Evolutionary conservation across 2,888 invertebrate species (phyloP).

Genomic region (Pheosia gnoma): DNA sequence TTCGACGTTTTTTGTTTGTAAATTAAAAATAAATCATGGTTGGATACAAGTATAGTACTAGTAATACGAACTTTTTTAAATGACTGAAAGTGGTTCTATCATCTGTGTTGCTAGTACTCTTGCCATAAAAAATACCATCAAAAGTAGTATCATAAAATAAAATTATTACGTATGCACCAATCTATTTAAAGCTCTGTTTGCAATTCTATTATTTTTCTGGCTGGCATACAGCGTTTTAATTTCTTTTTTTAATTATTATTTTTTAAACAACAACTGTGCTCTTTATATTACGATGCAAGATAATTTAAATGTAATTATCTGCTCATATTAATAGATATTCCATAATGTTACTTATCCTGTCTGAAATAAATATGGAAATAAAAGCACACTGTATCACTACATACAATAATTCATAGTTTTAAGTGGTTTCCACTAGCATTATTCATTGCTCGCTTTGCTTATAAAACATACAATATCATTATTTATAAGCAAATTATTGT

Average conservation of each 20-base stretch:
- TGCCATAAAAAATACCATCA: background rate
- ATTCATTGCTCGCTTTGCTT: constrained; percentile 31
- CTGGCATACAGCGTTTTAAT: constrained; percentile 21
- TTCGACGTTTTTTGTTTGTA: too few species aligned
- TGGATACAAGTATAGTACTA: too few species aligned
- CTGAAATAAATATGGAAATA: background rate
- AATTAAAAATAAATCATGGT: too few species aligned
- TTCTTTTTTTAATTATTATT: background rate
- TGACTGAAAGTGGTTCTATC: too few species aligned
- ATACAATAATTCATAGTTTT: background rate
- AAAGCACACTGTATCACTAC: background rate
- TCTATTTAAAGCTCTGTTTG: background rate
- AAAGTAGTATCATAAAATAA: background rate
- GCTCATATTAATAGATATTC: too few species aligned
- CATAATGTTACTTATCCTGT: too few species aligned
- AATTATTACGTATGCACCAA: background rate
- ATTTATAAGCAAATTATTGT: constrained; percentile 9
- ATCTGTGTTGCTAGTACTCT: too few species aligned
- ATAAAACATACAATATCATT: constrained; percentile 21
- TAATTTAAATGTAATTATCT: too few species aligned
- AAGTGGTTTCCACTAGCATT: constrained; percentile 1
- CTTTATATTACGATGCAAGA: background rate
- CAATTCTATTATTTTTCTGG: constrained; percentile 31
- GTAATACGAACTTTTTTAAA: too few species aligned
- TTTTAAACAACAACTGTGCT: background rate